These are phyloP conservation scores for Acheta domesticus DNA, from an alignment of 2,888 invertebrate genomes.

Conservation along the genomic window DNA sequence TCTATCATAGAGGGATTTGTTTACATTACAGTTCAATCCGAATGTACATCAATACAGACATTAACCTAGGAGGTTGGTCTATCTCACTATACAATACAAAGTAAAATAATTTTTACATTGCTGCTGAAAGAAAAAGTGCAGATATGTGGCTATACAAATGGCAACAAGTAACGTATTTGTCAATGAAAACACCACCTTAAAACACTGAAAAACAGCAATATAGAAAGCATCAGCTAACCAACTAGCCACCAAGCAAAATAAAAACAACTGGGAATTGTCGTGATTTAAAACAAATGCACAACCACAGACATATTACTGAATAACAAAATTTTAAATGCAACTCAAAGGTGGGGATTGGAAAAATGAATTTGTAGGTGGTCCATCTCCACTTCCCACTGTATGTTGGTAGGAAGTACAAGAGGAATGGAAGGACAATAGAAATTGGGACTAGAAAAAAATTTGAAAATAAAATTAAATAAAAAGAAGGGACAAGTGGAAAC, in stretches of 20 bases:
- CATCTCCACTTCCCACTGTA: neutral
- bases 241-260: conserved; percentile 9
- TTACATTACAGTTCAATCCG: neutral
- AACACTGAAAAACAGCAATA: neutral
- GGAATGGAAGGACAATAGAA: no score
- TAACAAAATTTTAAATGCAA: conserved; percentile 3
- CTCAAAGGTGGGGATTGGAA: neutral
- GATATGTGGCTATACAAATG: neutral
- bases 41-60: conserved; percentile 10
- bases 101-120: neutral
- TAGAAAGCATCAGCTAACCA: neutral
- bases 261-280: neutral
- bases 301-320: neutral
- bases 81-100: neutral
- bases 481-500: neutral
- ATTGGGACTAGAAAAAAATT: neutral
- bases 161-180: neutral
- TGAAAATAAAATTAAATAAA: neutral
- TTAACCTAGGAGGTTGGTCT: neutral
- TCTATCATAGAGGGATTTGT: neutral
- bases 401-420: no score
- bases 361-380: neutral
- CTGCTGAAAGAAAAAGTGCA: neutral
- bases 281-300: neutral
- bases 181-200: neutral